These are phyloP conservation scores for Epizoanthus stellaris DNA, from an alignment of 92 coral and sea anemone species.

Conservation along the genomic window DNA sequence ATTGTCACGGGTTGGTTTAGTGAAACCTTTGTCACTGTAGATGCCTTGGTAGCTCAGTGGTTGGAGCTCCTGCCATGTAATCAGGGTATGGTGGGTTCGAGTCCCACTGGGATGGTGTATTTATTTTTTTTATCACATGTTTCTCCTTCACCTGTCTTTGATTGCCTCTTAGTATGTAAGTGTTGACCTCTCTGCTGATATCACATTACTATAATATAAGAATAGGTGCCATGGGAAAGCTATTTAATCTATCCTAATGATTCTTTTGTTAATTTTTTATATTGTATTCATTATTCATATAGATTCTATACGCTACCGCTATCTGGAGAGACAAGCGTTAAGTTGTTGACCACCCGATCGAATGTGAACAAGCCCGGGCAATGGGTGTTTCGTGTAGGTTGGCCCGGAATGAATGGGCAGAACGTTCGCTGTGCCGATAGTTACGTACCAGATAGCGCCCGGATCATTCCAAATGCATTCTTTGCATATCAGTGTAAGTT, in stretches of 20 bases:
- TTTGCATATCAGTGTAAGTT: conserved; percentile 69
- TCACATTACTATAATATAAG: too few species aligned
- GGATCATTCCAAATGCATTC: conserved; percentile 27
- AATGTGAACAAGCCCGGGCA: conserved; percentile 82
- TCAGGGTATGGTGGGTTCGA: background rate
- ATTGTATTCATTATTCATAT: background rate
- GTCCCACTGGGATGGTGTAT: too few species aligned
- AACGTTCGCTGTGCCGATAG: conserved; percentile 76
- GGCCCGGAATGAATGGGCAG: conserved; percentile 69
- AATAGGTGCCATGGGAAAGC: too few species aligned
- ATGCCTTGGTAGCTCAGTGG: too few species aligned
- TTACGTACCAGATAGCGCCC: background rate
- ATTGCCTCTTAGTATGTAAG: too few species aligned
- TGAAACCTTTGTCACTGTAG: too few species aligned
- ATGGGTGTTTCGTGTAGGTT: conserved; percentile 88
- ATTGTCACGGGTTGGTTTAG: too few species aligned
- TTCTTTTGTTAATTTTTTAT: background rate
- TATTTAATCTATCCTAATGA: background rate
- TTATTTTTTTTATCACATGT: too few species aligned
- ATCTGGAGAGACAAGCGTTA: conserved; percentile 73
- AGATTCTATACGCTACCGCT: conserved; percentile 73
- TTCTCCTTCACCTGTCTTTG: too few species aligned
- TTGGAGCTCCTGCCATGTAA: background rate
- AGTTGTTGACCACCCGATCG: conserved; percentile 54
- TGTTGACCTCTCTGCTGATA: too few species aligned